Base-by-base conservation (phyloP, 2,797 vertebrate species). In the Takifugu ocellatus region DNA sequence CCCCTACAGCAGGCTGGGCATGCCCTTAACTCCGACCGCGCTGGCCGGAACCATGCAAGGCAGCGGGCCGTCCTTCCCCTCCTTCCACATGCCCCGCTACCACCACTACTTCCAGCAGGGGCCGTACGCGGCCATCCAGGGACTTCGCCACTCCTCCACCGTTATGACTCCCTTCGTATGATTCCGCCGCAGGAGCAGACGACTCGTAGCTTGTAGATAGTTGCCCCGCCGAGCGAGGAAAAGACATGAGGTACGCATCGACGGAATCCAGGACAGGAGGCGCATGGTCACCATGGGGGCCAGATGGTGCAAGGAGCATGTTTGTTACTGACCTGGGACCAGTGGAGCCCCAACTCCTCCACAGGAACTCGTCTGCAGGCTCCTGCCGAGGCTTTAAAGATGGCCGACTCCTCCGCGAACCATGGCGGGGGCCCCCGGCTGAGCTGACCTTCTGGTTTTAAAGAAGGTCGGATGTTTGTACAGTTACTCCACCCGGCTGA, bases 71-170 rank as follows among this genome's bases (percentile, higher is more conserved):
- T 93, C 95, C 1, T 99, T 99, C 81, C 96, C 97, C 0, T 95
- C 96, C 49, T 99, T 99, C 86, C 97, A 99, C 91, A 97, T 99
- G 95, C 97, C 96, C 0, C 92, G 97, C 66, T 99, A 99, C 82
- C 97, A 99, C 79, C 97, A 99, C 82, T 99, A 99, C 84, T 99
- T 99, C 63, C 97, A 99, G 88, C 97, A 99, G 85, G 97, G 97
- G 54, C 97, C 97, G 51, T 99, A 99, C 2, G 97, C 97, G 1
- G 95, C 97, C 75, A 96, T 99, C 83, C 97, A 99, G 83, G 96
- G 96, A 93, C 94, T 98, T 63, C 95, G 97, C 61, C 97, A 98
- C 85, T 95, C 96, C 68, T 98, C 96, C 0, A 93, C 97, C 2
- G 97, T 99, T 84, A 99, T 99, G 97, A 98, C 97, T 0, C 97